phyloP scores from a whole-genome alignment of 2,113 vertebrate species.

The Anoura caudifer region DNA sequence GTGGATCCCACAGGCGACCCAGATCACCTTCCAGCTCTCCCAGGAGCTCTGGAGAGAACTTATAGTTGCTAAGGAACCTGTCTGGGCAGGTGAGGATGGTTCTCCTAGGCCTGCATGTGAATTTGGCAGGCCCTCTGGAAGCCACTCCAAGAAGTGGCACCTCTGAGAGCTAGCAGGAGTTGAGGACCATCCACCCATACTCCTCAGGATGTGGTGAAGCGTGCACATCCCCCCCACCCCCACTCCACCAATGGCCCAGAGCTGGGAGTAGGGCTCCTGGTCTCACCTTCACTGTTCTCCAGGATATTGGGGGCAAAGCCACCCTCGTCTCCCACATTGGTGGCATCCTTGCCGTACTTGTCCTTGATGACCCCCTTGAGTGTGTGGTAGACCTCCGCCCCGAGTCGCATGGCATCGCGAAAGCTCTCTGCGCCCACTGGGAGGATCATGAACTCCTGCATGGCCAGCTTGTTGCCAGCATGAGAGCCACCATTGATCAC shows the following conservation, averaged over 20 bases:
- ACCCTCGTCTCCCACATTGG: slow-evolving; percentile 93
- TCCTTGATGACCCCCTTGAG: slow-evolving; percentile 93
- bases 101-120: neutral
- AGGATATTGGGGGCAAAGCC: slow-evolving; percentile 95
- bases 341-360: slow-evolving; percentile 94
- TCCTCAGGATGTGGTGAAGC: neutral
- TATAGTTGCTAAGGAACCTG: neutral
- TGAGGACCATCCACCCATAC: neutral
- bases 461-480: slow-evolving; percentile 92
- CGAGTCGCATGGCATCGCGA: slow-evolving; percentile 90
- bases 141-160: neutral
- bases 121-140: neutral
- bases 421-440: slow-evolving; percentile 95
- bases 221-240: neutral
- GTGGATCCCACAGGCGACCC: neutral
- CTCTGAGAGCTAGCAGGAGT: neutral
- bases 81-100: neutral
- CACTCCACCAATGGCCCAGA: neutral
- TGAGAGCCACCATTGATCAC: slow-evolving; percentile 95
- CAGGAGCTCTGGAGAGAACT: neutral
- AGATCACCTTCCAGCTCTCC: neutral
- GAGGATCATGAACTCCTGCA: slow-evolving; percentile 97
- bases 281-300: slow-evolving; percentile 94
- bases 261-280: neutral
- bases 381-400: slow-evolving; percentile 94